Base-by-base conservation (phyloP, 2,888 invertebrate species). In the Eulithis prunata region DNA sequence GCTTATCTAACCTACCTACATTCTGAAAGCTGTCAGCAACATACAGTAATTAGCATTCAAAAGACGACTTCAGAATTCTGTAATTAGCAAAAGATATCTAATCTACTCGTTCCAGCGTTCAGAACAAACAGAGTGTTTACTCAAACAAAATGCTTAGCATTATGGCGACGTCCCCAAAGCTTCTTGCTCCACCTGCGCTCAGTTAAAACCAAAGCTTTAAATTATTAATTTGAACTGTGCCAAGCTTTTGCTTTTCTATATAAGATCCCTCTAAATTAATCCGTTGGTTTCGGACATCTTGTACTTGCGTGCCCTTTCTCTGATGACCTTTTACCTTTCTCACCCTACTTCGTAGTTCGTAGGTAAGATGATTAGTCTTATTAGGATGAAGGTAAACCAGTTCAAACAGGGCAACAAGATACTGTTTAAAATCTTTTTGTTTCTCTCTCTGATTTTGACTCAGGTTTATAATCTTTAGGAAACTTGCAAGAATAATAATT, bases 191-290 rank as follows among this genome's bases (percentile, higher is more conserved):
- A 66, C 64, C 70, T 70, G 64, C 53, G 65, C 63, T 54, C 61
- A 56, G 49, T 49, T 21, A 21, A 49, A 47, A 41, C 62, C 62
- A 14, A 65, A 63, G 47, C 57, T 60, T 57, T 68, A 62, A 71
- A 71, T 71, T 64, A 68, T 70, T 71, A 61, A 71, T 71, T 57
- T 62, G 28, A 62, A 46, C 64, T 57, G 58, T 58, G 55, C 38
- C 47, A 60, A 57, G 21, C 54, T 59, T 62, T 57, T 11, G 21
- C 13, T 54, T 49, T 56, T 28, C 14, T 47, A 47, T 47, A 21
- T 49, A 49, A 21, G 49, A 49, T 49, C 14, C 8, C 47, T 14
- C 10, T 49, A 21, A 49, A 49, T 21, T 21, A 49, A 11, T 21
- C 3, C 21, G 47, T 47, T 7, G 14, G 13, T 8, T 13, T 47